Base-by-base conservation (phyloP, 2,888 invertebrate genomes). In the Polymixis lichenea region DNA sequence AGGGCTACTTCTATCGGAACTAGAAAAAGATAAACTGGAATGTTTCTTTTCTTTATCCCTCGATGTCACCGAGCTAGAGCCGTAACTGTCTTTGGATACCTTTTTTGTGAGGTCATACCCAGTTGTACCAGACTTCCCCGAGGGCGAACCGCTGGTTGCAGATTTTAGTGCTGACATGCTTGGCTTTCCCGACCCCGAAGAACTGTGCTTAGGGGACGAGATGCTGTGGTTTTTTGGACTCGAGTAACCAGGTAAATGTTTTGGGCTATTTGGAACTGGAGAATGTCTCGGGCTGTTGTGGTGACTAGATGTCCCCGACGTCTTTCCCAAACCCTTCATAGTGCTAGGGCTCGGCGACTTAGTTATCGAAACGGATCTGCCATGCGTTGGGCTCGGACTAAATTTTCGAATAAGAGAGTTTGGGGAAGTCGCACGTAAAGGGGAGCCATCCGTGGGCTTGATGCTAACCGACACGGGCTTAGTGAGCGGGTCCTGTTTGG, bases 81-180 rank as follows among this genome's bases (percentile, higher is more conserved):
- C 86, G 82, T 96, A 96, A 85, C 94, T 92, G 77, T 97, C 97
- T 90, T 96, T 96, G 17, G 96, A 95, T 77, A 97, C 95, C 89
- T 97, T 97, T 93, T 97, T 97, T 68, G 96, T 93, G 11, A 96
- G 92, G 78, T 97, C 97, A 85, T 97, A 97, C 32, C 97, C 97
- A 49, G 97, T 97, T 8, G 95, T 95, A 0, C 95, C 94, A 19
- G 97, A 97, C 91, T 97, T 97, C 49, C 97, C 97, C n/a, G 97
- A 97, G 2, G 98, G 98, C 3, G 98, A 98, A 13, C 96, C 95
- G 89, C 97, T 97, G 1, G 98, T 97, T 1, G 98, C 98, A 56
- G 98, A 98, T 91, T 98, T 98, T 38, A 98, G 93, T 0, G 98
- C 97, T 0, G 98, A 98, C 98, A 99, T 98, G 90, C 98, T 98